Percentiles rank a stretch among this genome's conserved stretches.
Conservation (phyloP, 1,140 invertebrate species). For the Drusus annulatus region DNA sequence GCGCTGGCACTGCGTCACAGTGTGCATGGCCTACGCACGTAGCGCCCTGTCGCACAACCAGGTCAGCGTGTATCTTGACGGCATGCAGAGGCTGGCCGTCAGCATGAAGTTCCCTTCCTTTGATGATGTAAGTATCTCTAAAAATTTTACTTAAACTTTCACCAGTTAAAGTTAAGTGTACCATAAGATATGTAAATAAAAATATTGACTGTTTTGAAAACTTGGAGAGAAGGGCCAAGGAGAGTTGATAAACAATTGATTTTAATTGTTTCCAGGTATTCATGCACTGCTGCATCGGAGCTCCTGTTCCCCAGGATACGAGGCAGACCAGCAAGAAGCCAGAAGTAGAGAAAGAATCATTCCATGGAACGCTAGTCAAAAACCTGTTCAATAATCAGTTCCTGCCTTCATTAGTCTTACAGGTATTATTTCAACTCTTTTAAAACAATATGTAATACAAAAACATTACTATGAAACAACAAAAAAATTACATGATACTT, state of each 20-base stretch:
- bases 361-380: conserved; percentile 57
- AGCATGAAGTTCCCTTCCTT: conserved; percentile 75
- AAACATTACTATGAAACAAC: too few species aligned
- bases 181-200: too few species aligned
- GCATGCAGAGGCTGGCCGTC: conserved; percentile 70
- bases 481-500: too few species aligned
- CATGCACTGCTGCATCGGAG: conserved; percentile 70
- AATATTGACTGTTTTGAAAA: too few species aligned
- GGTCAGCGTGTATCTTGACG: conserved; percentile 76
- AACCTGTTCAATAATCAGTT: conserved; percentile 57
- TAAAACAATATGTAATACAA: too few species aligned
- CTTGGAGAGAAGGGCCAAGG: too few species aligned
- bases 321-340: conserved; percentile 49
- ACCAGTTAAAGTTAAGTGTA: too few species aligned
- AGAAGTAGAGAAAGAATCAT: conserved; percentile 58
- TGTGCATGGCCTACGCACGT: conserved; percentile 73
- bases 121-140: conserved; percentile 69
- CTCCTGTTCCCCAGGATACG: conserved; percentile 58
- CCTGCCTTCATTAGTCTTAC: conserved; percentile 50
- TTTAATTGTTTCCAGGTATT: conserved; percentile 65
- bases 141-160: too few species aligned
- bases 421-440: conserved; percentile 60
- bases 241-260: not conserved
- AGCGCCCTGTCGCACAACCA: conserved; percentile 77
- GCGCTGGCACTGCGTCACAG: conserved; percentile 75